phyloP scores from a whole-genome alignment of 1,140 invertebrate genomes.

The Ruditapes philippinarum region DNA sequence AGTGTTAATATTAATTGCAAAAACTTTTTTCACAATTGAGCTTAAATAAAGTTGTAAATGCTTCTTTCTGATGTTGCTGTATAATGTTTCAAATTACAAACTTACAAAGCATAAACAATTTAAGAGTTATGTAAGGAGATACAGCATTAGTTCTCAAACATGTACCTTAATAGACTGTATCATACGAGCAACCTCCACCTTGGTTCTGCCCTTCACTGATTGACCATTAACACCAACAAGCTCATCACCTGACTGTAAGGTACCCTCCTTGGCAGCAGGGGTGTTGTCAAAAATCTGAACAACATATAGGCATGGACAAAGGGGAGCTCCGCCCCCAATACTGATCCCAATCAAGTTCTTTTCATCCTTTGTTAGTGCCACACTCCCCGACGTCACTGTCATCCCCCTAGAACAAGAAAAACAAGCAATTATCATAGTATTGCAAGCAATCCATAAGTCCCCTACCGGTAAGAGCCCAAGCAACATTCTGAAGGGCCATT shows the following conservation, averaged over 20 bases:
- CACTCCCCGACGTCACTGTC: constrained; percentile 98
- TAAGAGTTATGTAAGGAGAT: no score
- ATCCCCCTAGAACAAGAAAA: constrained; percentile 92
- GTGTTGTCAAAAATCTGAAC: constrained; percentile 99
- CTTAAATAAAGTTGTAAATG: no score
- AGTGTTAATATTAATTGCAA: no score
- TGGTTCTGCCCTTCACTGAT: constrained; percentile 98
- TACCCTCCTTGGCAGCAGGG: constrained; percentile 91
- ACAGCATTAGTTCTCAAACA: no score
- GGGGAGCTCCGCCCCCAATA: constrained; percentile 96
- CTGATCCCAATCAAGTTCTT: constrained; percentile 99
- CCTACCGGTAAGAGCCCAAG: no score
- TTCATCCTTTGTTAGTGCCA: constrained; percentile 96
- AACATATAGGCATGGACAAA: constrained; percentile 99
- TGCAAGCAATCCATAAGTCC: no score
- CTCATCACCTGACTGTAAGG: constrained; percentile 95
- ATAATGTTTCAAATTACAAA: no score
- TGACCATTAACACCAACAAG: constrained; percentile 96
- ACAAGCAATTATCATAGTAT: no score
- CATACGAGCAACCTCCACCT: constrained; percentile 99
- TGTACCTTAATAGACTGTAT: constrained; percentile 96
- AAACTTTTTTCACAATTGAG: no score
- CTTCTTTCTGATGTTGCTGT: no score
- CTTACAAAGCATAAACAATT: no score
- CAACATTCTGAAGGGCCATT: no score